Evolutionary conservation across 2,888 invertebrate genomes (phyloP).

Genomic region (Rugalucina vietnamica): DNA sequence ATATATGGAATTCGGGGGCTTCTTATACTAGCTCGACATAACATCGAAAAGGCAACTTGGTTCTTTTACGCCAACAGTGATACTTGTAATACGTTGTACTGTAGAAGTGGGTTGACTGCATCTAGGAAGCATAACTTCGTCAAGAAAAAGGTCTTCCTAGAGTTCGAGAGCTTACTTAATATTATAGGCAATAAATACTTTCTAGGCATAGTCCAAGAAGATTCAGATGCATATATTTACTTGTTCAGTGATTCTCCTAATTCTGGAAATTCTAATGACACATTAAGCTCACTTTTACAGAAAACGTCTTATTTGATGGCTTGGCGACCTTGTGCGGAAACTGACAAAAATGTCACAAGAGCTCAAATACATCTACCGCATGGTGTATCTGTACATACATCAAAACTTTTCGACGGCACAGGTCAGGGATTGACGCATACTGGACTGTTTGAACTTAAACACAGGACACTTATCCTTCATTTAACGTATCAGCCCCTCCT

Average conservation of each 20-base stretch:
- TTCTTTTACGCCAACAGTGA: constrained; percentile 68
- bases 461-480: background rate
- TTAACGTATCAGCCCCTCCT: background rate
- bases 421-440: background rate
- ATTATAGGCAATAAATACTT: constrained; percentile 64
- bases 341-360: background rate
- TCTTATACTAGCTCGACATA: constrained; percentile 61
- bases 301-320: constrained; percentile 64
- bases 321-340: constrained; percentile 68
- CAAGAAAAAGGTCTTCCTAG: constrained; percentile 67
- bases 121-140: constrained; percentile 56
- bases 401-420: background rate
- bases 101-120: constrained; percentile 70
- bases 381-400: background rate
- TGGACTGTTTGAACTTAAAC: background rate
- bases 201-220: constrained; percentile 60
- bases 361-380: constrained; percentile 17
- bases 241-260: constrained; percentile 41
- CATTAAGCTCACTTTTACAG: background rate
- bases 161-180: constrained; percentile 61
- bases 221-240: constrained; percentile 65
- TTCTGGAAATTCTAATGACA: background rate
- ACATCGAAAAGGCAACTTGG: constrained; percentile 67
- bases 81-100: constrained; percentile 65
- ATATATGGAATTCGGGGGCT: constrained; percentile 70